These are phyloP conservation scores for Polyommatus iphigenia DNA, from an alignment of 2,888 invertebrate species.

Conservation along the genomic window DNA sequence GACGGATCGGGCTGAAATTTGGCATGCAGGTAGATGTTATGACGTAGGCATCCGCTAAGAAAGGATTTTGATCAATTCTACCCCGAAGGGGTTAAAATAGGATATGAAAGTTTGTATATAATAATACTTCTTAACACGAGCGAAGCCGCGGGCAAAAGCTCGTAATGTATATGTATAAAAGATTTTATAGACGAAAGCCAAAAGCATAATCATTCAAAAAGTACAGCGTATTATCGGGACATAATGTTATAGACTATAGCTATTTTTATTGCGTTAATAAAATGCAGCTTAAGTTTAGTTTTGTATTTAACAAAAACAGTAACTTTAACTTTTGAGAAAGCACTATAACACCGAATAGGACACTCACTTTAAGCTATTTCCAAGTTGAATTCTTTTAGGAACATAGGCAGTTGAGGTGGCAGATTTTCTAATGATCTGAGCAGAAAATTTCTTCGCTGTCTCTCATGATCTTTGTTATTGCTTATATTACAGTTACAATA, in stretches of 20 bases:
- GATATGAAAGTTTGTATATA: too few relatives aligned
- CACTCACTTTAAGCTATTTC: neutral
- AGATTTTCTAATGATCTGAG: conserved; percentile 54
- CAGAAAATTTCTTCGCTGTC: conserved; percentile 28
- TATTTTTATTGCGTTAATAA: neutral
- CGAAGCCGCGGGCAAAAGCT: too few relatives aligned
- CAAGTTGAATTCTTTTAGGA: conserved; percentile 45
- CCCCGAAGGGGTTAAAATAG: too few relatives aligned
- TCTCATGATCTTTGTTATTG: neutral
- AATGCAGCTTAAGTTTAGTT: neutral
- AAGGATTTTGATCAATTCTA: too few relatives aligned
- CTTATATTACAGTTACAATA: conserved; percentile 1
- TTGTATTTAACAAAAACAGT: neutral
- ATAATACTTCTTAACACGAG: too few relatives aligned
- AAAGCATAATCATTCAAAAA: neutral
- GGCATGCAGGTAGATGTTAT: too few relatives aligned
- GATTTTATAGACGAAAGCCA: neutral
- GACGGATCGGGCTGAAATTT: too few relatives aligned
- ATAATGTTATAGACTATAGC: neutral
- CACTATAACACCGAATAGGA: neutral
- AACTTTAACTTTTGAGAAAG: neutral
- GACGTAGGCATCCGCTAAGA: too few relatives aligned
- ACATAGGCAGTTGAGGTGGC: conserved; percentile 61
- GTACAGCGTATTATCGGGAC: too few relatives aligned
- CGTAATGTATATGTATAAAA: too few relatives aligned